These are phyloP conservation scores for Drosophila seguyi DNA, from an alignment of 1,140 invertebrate genomes.

Conservation along the genomic window DNA sequence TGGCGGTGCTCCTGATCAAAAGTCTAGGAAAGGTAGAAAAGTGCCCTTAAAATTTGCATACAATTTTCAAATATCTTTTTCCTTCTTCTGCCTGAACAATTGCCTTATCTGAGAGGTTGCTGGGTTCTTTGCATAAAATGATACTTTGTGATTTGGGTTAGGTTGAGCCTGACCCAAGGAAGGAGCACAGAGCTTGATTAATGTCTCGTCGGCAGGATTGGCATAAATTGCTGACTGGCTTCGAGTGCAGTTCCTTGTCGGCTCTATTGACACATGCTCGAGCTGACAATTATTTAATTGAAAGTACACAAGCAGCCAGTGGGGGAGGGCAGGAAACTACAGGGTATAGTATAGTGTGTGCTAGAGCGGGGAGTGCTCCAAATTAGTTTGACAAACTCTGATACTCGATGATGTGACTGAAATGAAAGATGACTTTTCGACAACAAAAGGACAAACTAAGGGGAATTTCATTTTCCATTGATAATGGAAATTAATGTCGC, in stretches of 20 bases:
- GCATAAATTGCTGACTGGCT: constrained; percentile 35
- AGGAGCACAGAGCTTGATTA: constrained; percentile 43
- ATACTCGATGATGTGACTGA: constrained; percentile 30
- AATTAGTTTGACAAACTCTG: constrained; percentile 65
- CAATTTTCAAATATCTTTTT: constrained; percentile 35
- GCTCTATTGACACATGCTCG: constrained; percentile 51
- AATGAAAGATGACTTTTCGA: constrained; percentile 46
- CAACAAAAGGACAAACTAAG: constrained; percentile 45
- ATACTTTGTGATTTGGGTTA: constrained; percentile 51
- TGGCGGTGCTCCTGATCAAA: not conserved
- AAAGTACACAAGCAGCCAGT: constrained; percentile 34
- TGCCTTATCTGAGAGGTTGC: constrained; percentile 24
- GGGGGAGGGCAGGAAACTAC: not conserved
- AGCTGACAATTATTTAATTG: constrained; percentile 66
- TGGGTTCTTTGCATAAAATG: constrained; percentile 63
- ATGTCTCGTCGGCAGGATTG: constrained; percentile 46
- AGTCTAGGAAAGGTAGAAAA: constrained; percentile 13
- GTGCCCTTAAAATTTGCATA: constrained; percentile 64
- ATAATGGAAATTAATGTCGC: constrained; percentile 46
- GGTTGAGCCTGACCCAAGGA: constrained; percentile 1
- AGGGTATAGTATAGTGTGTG: not conserved
- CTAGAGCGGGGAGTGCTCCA: not conserved
- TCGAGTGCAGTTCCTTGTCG: constrained; percentile 29
- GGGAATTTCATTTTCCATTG: constrained; percentile 55
- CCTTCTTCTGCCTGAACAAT: constrained; percentile 23